Evolutionary conservation across 2,113 vertebrate genomes (phyloP), one percentile per base, ranked within the genome.

Genomic region (Camelus dromedarius): DNA sequence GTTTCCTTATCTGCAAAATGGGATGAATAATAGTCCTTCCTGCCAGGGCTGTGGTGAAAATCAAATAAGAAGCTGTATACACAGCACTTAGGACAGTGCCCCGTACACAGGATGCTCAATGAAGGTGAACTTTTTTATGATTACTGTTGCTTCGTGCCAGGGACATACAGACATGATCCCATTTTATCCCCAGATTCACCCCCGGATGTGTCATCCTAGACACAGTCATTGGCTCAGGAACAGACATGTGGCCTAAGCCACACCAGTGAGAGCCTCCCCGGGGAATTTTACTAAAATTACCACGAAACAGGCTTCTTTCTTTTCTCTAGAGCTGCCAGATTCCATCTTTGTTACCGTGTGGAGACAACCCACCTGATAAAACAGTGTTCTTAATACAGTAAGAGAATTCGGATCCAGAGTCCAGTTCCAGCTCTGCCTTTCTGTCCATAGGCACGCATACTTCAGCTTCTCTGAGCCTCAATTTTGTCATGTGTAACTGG

Each of bases 1-100:
- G 72, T 93, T 88, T 95, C 50, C 32, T 91, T 79, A 30, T 73
- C 67, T 75, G 13, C 86, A 62, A 89, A 93, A 86, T 69, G 58
- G 89, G 56, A 66, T 91, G 60, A 85, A 60, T 50, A 42, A 18
- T 28, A 16, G n/a, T 85, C 54, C n/a, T 66, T 35, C 38, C 64
- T 91, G 8, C n/a, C 73, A 35, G 58, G 24, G 12, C 48, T 96
- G 35, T 42, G 46, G 32, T 32, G 24, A 93, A 6, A 62, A 79
- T 50, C 48, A 62, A 85, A n/a, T 81, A n/a, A 82, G 77, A 67
- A 35, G 42, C 22, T 42, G 19, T 35, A 4, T 14, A 15, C 32
- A 42, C 76, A 69, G 35, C 16, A 18, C 48, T 42, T 72, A 48
- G 19, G 28, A 30, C 16, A 42, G 64, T 32, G 56, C 54, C 62